These are phyloP conservation scores for Anguilla rostrata DNA, from an alignment of 2,113 vertebrate genomes.

Conservation along the genomic window DNA sequence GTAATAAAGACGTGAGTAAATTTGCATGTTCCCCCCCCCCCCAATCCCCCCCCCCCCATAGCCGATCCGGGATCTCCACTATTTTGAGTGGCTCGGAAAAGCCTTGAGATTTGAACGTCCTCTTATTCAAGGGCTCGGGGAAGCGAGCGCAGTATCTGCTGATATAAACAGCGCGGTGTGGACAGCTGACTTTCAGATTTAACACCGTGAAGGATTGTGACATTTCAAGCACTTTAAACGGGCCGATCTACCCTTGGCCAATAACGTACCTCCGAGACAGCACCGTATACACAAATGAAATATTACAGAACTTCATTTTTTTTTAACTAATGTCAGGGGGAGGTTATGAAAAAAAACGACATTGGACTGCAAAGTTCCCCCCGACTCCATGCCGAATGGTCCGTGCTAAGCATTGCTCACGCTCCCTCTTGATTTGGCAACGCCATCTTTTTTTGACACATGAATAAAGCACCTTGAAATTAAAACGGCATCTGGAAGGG, in stretches of 20 bases:
- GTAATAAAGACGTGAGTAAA: constrained; percentile 36
- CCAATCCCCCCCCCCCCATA: too few species aligned
- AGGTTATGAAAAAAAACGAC: background rate
- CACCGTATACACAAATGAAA: background rate
- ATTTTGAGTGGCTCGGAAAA: constrained; percentile 19
- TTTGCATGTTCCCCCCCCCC: constrained; percentile 29
- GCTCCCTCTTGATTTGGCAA: background rate
- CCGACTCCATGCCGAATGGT: background rate
- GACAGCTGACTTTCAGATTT: constrained; percentile 1
- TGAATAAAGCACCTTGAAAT: background rate
- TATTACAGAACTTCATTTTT: too few species aligned
- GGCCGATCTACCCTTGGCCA: background rate
- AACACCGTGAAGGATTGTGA: constrained; percentile 5
- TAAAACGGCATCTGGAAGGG: background rate
- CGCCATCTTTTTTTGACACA: background rate
- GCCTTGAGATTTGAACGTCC: background rate
- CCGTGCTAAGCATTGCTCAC: background rate
- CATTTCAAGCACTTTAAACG: background rate
- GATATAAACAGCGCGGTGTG: constrained; percentile 1
- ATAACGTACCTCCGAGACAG: background rate
- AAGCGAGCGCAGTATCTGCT: background rate
- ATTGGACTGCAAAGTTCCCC: background rate
- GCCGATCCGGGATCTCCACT: constrained; percentile 28
- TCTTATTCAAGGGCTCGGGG: background rate
- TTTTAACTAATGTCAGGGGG: too few species aligned